Evolutionary conservation across 2,797 vertebrate species (phyloP).

Genomic region (Phrynocephalus vlangalii): DNA sequence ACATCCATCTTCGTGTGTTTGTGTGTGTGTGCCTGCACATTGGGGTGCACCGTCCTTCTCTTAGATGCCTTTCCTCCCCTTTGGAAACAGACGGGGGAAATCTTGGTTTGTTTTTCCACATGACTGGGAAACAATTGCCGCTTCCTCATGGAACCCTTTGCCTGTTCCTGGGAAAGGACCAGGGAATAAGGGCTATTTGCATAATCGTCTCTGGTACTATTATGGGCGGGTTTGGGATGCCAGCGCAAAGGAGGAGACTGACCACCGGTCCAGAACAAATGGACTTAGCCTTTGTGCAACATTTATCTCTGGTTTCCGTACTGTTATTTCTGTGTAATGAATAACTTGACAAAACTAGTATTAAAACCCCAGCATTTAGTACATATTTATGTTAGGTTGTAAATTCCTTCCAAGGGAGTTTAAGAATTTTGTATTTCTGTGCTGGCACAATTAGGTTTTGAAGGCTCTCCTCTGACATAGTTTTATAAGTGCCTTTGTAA

Average conservation of each 20-base stretch:
- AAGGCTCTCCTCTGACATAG: slow-evolving; percentile 53
- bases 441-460: slow-evolving; percentile 58
- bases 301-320: slow-evolving; percentile 72
- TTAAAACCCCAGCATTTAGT: slow-evolving; percentile 58
- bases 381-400: slow-evolving; percentile 58
- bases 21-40: not conserved
- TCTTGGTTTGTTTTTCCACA: slow-evolving; percentile 77
- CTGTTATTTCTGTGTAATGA: slow-evolving; percentile 70
- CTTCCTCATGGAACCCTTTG: slow-evolving; percentile 76
- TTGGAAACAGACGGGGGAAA: not conserved
- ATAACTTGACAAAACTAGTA: slow-evolving; percentile 77
- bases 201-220: slow-evolving; percentile 86
- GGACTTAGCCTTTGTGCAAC: slow-evolving; percentile 77
- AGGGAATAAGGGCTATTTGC: slow-evolving; percentile 81
- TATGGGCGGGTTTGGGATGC: slow-evolving; percentile 78
- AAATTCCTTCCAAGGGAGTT: slow-evolving; percentile 23
- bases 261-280: slow-evolving; percentile 90
- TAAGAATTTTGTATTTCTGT: slow-evolving; percentile 56
- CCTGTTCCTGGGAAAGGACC: slow-evolving; percentile 87
- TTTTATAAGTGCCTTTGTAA: slow-evolving; percentile 77
- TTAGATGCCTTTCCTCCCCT: slow-evolving; percentile 30
- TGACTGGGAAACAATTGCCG: slow-evolving; percentile 78
- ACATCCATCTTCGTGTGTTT: not conserved
- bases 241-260: slow-evolving; percentile 68
- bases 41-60: not conserved